Evolutionary conservation across 2,888 invertebrate genomes (phyloP), one percentile per base, ranked within the genome.

Genomic region (Drosophila putrida): DNA sequence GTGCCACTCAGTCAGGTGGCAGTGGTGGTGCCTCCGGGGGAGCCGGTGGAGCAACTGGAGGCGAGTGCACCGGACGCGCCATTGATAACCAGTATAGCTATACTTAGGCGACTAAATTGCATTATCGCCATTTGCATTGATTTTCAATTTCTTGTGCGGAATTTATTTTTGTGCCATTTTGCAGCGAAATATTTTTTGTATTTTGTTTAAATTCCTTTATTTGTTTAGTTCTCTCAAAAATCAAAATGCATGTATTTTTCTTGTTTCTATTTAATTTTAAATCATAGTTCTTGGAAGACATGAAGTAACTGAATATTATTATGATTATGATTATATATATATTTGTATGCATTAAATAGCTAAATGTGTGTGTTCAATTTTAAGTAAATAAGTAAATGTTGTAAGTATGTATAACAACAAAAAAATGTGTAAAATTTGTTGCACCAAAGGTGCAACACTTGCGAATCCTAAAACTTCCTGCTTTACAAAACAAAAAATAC

Each of bases 21-120:
- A 68, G 36, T 50, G 47, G 47, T 33, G 36, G 35, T 31, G 39
- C 36, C 46, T 57, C 41, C 11, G 61, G 62, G 44, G 54, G 55
- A 38, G 50, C 58, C 8, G 65, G 68, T 41, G 74, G 69, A 44
- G 15, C 55, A 15, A 35, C 64, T 28, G 77, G 70, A 39, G 47
- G 44, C 54, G 83, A 84, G 53, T 78, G 88, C 67, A 84, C 50
- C 41, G 92, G 91, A 20, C 90, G 97, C 61, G 97, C 97, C 27
- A 94, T 97, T 13, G 97, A 97, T 92, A 97, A 97, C 93, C 96
- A 96, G 78, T 97, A 97, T 93, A 95, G 95, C 90, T 96, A 95
- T 92, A 95, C 95, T 73, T 95, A 93, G 54, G 51, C 69, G 33
- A 57, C 20, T 20, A 20, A 20, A 20, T 20, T 20, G 20, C 20